These are phyloP conservation scores for Megaceryle maxima DNA, from an alignment of 2,113 vertebrate species.

Conservation along the genomic window DNA sequence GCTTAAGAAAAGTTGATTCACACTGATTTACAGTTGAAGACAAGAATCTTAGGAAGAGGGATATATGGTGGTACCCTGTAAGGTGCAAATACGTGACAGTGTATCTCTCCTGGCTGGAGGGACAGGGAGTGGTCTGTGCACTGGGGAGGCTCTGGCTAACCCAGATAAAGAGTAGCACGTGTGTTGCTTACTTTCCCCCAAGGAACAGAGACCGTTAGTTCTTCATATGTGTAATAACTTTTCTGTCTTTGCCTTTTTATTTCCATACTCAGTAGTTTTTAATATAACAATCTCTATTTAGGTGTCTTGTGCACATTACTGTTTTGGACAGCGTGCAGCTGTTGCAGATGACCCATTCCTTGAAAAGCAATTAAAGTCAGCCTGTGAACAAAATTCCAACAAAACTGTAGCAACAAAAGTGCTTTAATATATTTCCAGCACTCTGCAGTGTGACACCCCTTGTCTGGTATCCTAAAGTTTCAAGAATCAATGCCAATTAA, in stretches of 20 bases:
- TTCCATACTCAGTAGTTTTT: background rate
- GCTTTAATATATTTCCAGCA: background rate
- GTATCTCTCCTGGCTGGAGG: background rate
- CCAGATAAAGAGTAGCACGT: background rate
- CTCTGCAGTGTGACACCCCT: background rate
- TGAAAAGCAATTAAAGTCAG: background rate
- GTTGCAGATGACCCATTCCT: background rate
- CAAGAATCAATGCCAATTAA: constrained; percentile 54
- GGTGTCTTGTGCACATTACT: background rate
- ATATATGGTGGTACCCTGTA: background rate
- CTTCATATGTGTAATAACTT: background rate
- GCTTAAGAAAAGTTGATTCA: background rate
- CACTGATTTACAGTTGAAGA: background rate
- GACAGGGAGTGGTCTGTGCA: fast-evolving
- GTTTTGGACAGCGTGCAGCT: background rate
- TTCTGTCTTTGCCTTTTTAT: background rate
- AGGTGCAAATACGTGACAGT: fast-evolving
- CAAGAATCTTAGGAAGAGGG: background rate
- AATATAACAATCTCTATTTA: background rate
- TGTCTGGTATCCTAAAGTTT: constrained; percentile 18
- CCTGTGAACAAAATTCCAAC: background rate
- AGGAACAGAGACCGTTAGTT: background rate
- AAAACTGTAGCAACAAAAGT: background rate
- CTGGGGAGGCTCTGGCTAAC: background rate
- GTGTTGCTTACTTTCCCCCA: fast-evolving